phyloP scores from a whole-genome alignment of 2,888 invertebrate genomes.

The Rotaria magnacalcarata region DNA sequence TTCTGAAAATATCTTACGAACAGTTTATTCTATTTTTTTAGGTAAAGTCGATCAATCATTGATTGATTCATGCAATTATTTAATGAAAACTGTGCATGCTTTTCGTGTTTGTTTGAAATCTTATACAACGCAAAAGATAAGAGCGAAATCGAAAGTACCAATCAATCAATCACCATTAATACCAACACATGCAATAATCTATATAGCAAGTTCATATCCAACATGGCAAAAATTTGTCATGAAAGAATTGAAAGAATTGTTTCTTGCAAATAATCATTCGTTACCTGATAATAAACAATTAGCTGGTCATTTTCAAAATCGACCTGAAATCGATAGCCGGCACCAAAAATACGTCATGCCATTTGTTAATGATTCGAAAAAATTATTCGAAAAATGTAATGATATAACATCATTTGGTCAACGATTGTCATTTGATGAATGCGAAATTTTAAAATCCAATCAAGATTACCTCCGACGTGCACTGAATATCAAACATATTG shows the following conservation, averaged over 20 bases:
- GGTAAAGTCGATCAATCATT: constrained; percentile 74
- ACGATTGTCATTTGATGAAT: constrained; percentile 81
- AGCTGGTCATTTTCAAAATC: constrained; percentile 68
- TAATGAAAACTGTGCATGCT: constrained; percentile 84
- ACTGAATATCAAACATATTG: constrained; percentile 74
- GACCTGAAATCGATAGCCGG: constrained; percentile 76
- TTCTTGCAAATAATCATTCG: constrained; percentile 59
- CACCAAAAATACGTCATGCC: constrained; percentile 96
- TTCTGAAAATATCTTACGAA: too few species aligned
- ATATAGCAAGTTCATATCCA: constrained; percentile 89
- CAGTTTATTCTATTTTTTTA: constrained; percentile 49
- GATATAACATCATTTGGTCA: constrained; percentile 71
- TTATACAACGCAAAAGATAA: constrained; percentile 62
- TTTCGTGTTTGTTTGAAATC: constrained; percentile 80
- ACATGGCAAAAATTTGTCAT: constrained; percentile 87
- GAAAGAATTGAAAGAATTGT: constrained; percentile 71
- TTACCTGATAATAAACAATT: constrained; percentile 92
- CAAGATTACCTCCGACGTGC: constrained; percentile 75
- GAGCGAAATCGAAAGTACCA: constrained; percentile 52
- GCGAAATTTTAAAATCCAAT: constrained; percentile 71
- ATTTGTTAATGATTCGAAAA: constrained; percentile 69
- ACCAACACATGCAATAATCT: constrained; percentile 77
- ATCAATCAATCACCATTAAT: constrained; percentile 62
- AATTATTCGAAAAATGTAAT: constrained; percentile 73
- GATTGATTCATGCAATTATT: constrained; percentile 75